Evolutionary conservation across 2,797 vertebrate genomes (phyloP).

Genomic region (Xenentodon cancila): DNA sequence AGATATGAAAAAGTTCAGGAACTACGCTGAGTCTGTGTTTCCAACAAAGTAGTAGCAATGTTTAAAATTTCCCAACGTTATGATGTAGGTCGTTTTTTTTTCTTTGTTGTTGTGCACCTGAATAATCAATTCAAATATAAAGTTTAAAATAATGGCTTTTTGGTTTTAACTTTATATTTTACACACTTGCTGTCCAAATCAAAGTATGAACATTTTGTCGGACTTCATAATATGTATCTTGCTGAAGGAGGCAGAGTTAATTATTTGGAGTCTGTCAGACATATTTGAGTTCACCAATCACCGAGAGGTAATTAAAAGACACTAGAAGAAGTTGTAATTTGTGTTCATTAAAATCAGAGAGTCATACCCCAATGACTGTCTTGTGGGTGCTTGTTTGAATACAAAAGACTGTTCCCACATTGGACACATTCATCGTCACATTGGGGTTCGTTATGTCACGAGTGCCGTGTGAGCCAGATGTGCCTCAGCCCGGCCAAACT

Average conservation of each 20-base stretch:
- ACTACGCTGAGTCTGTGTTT: slow-evolving; percentile 61
- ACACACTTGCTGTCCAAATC: slow-evolving; percentile 41
- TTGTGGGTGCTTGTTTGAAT: slow-evolving; percentile 9
- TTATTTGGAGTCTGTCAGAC: slow-evolving; percentile 33
- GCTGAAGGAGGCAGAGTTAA: not conserved
- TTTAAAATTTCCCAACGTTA: slow-evolving; percentile 31
- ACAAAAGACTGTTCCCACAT: not conserved
- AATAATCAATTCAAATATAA: slow-evolving; percentile 29
- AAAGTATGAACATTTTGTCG: not conserved
- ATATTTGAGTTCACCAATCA: slow-evolving; percentile 17
- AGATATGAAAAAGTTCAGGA: slow-evolving; percentile 47
- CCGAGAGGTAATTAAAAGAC: slow-evolving; percentile 36
- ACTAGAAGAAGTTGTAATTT: slow-evolving; percentile 11
- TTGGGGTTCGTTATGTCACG: not conserved
- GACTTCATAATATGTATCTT: not conserved
- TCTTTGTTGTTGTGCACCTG: slow-evolving; percentile 1
- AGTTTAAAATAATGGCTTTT: slow-evolving; percentile 44
- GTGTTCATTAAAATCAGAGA: not conserved
- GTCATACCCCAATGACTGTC: not conserved
- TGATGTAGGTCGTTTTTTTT: slow-evolving; percentile 18
- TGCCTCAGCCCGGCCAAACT: too few relatives aligned
- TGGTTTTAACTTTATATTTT: slow-evolving; percentile 41
- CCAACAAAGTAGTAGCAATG: slow-evolving; percentile 30
- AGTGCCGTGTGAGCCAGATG: not conserved
- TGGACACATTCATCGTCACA: not conserved